Evolutionary conservation across 2,113 vertebrate genomes (phyloP), one percentile per base, ranked within the genome.

Genomic region (Chrysemys picta): DNA sequence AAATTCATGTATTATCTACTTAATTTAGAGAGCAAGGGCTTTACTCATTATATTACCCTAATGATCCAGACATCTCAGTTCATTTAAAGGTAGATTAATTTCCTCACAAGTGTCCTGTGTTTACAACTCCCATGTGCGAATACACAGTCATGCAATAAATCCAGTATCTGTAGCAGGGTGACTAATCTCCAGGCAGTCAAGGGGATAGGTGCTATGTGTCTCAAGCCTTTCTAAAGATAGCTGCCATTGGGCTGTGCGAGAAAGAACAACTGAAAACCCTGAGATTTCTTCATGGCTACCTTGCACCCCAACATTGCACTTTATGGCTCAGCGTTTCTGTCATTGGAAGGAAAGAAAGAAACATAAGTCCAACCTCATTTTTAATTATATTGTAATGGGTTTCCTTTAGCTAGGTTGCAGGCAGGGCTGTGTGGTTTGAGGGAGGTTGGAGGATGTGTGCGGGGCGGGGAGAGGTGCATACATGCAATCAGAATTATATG

Each of bases 21-120:
- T 90, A 87, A 89, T 91, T 96, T 38, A 86, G 93, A n/a, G 11
- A 91, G 65, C 81, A 90, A 85, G 84, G 87, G 88, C 85, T 75
- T 29, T 76, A 57, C 8, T 92, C 10, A 1, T 62, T 62, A 35
- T 79, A 83, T 69, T 3, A 80, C 12, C 57, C 82, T 80, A 82
- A 81, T 91, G 86, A 95, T 83, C 65, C 45, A 75, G 56, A 45
- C 47, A 92, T 13, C 50, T 89, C 22, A 42, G 75, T 93, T 94
- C 76, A 88, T 88, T 89, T 93, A 53, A 72, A 54, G 29, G 62
- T 31, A 80, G 90, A 89, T 94, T 82, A 8, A 81, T 93, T 94
- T 95, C 45, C 81, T 94, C 21, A 16, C 47, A 79, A 14, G 62
- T 49, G 3, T 27, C 52, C 59, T 84, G 38, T 88, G 22, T 89